phyloP scores from a whole-genome alignment of 1,140 invertebrate species.

The Lepidurus arcticus region DNA sequence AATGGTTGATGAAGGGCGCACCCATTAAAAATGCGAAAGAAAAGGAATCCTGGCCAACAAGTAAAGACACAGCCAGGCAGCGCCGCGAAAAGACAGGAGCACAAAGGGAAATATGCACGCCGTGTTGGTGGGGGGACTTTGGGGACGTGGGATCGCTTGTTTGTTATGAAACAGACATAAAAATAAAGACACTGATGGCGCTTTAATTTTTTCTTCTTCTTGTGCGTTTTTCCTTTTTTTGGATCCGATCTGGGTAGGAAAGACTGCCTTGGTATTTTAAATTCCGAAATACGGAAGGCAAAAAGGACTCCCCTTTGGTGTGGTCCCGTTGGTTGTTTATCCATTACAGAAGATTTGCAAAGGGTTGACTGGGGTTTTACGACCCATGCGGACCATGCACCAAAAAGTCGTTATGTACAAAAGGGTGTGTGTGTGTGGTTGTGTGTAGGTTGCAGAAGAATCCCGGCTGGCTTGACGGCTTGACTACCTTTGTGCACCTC shows the following conservation, averaged over 20 bases:
- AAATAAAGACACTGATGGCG: neutral
- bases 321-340: slow-evolving; percentile 19
- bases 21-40: too few relatives aligned
- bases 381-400: slow-evolving; percentile 7
- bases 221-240: neutral
- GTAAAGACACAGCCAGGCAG: too few relatives aligned
- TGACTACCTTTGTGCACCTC: neutral
- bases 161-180: slow-evolving; percentile 5
- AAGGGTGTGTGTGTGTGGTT: neutral
- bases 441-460: too few relatives aligned
- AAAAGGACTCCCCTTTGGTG: neutral
- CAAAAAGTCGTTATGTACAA: neutral
- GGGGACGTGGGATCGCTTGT: neutral
- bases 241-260: neutral
- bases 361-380: slow-evolving; percentile 14
- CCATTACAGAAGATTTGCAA: slow-evolving; percentile 6
- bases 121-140: neutral
- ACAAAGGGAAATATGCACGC: neutral
- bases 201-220: neutral
- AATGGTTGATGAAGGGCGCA: too few relatives aligned
- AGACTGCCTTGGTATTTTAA: neutral
- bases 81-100: neutral
- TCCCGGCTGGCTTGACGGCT: too few relatives aligned
- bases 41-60: too few relatives aligned
- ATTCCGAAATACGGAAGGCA: neutral